Evolutionary conservation across 2,888 invertebrate species (phyloP), one percentile per base, ranked within the genome.

Genomic region (Phlogophora meticulosa): DNA sequence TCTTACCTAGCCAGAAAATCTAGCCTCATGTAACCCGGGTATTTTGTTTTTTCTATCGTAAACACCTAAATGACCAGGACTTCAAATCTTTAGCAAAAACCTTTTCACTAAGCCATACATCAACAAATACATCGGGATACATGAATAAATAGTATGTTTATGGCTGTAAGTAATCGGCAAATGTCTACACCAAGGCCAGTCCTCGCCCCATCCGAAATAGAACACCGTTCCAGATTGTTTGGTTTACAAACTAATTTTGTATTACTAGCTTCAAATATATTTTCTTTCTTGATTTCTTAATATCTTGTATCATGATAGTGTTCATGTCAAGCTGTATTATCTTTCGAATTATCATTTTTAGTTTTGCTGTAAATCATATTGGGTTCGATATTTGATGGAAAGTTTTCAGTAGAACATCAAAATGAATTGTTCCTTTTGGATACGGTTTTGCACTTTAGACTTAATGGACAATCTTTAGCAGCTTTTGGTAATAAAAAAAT

Each of bases 171-270:
- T 77, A 84, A 85, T 86, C 75, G 80, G 74, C 81, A 82, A 78
- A 87, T 88, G 87, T 91, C 88, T 80, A 78, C 81, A 87, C 89
- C 92, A 91, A 92, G 89, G 88, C 80, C 87, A 72, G 82, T 81
- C 74, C 80, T 82, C 76, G 62, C 82, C 76, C 80, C 78, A 64
- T 78, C 87, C 78, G 86, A 92, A 93, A 93, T 93, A 92, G 91
- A 88, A 78, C 78, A 78, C 72, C 72, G 74, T 72, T 76, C 75
- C 76, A 77, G 61, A 76, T 84, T 87, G 79, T 81, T 87, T 85
- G 67, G 78, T 75, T 86, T 83, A 66, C 66, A 57, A 72, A 83
- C 76, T 82, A 77, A 83, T 84, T 72, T 45, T 71, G 59, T 65
- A 58, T 74, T 64, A 40, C 53, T 61, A 7, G 17, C 28, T 56